A percentile compares a stretch with the other conserved stretches of the same genome.
phyloP scores from a whole-genome alignment of 2,888 invertebrate genomes.

The Plebejus anna region DNA sequence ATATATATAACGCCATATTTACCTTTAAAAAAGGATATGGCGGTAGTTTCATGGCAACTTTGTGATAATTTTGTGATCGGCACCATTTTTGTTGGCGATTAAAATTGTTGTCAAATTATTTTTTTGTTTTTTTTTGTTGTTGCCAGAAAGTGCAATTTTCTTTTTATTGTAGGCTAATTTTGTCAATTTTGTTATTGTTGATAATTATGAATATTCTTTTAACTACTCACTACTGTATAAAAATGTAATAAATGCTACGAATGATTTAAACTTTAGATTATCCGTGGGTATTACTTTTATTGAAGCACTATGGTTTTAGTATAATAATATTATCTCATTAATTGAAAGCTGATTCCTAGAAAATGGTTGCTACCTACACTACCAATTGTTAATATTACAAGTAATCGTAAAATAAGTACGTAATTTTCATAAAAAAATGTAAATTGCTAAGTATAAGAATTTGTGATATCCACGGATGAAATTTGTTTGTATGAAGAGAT shows the following conservation, averaged over 20 bases:
- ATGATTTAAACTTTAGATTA: not conserved
- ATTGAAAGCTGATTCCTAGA: not conserved
- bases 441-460: not conserved
- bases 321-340: not conserved
- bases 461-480: not conserved
- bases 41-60: not conserved
- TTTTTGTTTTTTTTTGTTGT: not conserved
- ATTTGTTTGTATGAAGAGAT: constrained; percentile 1
- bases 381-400: not conserved
- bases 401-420: not conserved
- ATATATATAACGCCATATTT: not conserved
- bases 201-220: not conserved
- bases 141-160: not conserved
- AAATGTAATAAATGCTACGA: not conserved
- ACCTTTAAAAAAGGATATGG: not conserved
- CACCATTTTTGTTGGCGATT: not conserved
- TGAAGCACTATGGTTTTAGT: not conserved
- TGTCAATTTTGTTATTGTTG: not conserved
- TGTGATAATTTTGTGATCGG: constrained; percentile 12
- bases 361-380: not conserved
- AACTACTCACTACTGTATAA: not conserved
- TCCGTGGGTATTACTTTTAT: not conserved
- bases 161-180: not conserved
- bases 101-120: not conserved
- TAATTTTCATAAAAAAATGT: not conserved